Base-by-base conservation (phyloP, 2,113 vertebrate species). In the Peromyscus californicus region DNA sequence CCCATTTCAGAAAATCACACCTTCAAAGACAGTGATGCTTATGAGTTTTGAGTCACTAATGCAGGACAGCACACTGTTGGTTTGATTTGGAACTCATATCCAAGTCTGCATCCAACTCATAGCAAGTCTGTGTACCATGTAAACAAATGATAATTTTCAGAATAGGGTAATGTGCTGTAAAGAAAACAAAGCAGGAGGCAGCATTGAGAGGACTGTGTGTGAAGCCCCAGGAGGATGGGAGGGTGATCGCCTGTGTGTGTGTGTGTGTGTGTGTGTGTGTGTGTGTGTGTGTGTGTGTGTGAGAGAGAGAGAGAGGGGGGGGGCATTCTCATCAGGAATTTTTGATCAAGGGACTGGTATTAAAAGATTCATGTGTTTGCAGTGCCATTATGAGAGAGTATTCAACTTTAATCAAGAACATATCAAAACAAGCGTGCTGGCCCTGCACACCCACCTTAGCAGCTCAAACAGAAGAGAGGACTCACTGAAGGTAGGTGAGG, bases 1-100 rank as follows among this genome's bases (percentile, higher is more conserved):
- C 93, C 19, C 69, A 48, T 80, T 94, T 93, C n/a, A 48, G 91
- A 93, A 95, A 88, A 31, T n/a, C 57, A 70, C 12, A 11, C 57
- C 59, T 4, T 45, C 31, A 4, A 9, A 45, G 72, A 48, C 45
- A 48, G 54, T 0, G 0, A 63, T 22, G 24, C 79, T 4, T 11
- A 12, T 13, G 17, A 65, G 33, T 63, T 69, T 54, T 76, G 65
- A 87, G 89, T 61, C 39, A 10, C 31, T 61, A 11, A 8, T 54
- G 29, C 22, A 90, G 29, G 29, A 75, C 24, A 57, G 12, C 31
- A 21, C 17, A 39, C 12, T 7, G 36, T 82, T 39, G 8, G 11
- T 61, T 63, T 83, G 45, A 59, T 82, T 39, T 94, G 59, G 61
- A 16, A 45, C 75, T 61, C 22, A 15, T 26, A 39, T 26, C 48